These are phyloP conservation scores for Halictus rubicundus DNA, from an alignment of 1,140 invertebrate genomes.

Conservation along the genomic window DNA sequence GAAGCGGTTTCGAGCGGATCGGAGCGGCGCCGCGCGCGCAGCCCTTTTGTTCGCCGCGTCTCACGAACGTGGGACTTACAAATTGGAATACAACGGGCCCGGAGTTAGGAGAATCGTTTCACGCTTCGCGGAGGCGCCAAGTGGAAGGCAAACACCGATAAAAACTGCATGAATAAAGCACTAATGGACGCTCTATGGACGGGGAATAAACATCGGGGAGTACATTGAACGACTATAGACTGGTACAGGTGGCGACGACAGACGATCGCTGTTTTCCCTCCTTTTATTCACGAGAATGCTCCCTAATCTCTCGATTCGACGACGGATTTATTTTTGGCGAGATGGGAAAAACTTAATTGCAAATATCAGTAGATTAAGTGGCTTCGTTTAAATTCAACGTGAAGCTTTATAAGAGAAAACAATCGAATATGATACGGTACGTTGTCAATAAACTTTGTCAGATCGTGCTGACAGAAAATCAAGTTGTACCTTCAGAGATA, in stretches of 20 bases:
- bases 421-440: no score
- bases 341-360: no score
- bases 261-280: background rate
- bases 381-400: no score
- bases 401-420: no score
- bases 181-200: slow-evolving; percentile 62
- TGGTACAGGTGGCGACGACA: slow-evolving; percentile 47
- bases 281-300: background rate
- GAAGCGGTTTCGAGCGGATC: no score
- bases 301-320: no score
- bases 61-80: slow-evolving; percentile 61
- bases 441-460: no score
- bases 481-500: no score
- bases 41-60: slow-evolving; percentile 55
- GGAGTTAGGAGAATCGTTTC: slow-evolving; percentile 70
- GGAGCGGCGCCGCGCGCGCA: slow-evolving; percentile 10
- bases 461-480: no score
- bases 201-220: slow-evolving; percentile 50
- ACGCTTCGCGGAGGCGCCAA: slow-evolving; percentile 71
- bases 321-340: no score
- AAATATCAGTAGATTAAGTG: no score
- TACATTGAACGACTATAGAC: slow-evolving; percentile 22
- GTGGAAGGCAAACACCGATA: slow-evolving; percentile 72
- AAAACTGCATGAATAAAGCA: slow-evolving; percentile 73
- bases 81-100: slow-evolving; percentile 69